phyloP scores from a whole-genome alignment of 2,888 invertebrate species.

The Yponomeuta evonymella region DNA sequence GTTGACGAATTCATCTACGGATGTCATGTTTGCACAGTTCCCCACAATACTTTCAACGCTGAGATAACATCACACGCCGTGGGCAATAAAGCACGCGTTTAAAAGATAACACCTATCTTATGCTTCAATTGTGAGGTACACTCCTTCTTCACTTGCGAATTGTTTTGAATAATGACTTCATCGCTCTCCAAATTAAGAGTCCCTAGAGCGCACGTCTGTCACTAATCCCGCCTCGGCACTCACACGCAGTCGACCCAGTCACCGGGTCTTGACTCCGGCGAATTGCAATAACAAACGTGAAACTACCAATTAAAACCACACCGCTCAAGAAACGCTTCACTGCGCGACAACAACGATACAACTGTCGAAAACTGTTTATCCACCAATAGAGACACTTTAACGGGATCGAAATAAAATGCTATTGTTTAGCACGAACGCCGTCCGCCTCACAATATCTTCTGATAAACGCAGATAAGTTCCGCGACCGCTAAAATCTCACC shows the following conservation, averaged over 20 bases:
- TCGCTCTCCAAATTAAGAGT: neutral
- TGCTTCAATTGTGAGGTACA: neutral
- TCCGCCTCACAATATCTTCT: constrained; percentile 56
- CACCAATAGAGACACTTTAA: neutral
- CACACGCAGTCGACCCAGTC: neutral
- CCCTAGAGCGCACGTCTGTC: neutral
- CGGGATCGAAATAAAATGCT: neutral
- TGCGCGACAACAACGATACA: neutral
- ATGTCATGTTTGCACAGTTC: constrained; percentile 45
- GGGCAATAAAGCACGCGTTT: neutral
- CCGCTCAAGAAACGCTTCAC: constrained; percentile 4
- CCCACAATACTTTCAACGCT: neutral
- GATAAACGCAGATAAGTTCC: constrained; percentile 64
- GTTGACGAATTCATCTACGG: constrained; percentile 68
- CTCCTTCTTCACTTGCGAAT: neutral
- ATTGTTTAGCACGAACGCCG: constrained; percentile 33
- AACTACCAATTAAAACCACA: constrained; percentile 8
- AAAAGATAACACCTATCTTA: neutral
- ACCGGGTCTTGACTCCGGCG: neutral
- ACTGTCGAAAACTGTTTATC: neutral
- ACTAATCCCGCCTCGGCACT: neutral
- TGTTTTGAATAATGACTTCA: neutral
- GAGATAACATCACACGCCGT: neutral
- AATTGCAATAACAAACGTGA: neutral
- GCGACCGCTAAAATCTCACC: constrained; percentile 62